Evolutionary conservation across 2,888 invertebrate genomes (phyloP).

Genomic region (Bimastos eiseni): DNA sequence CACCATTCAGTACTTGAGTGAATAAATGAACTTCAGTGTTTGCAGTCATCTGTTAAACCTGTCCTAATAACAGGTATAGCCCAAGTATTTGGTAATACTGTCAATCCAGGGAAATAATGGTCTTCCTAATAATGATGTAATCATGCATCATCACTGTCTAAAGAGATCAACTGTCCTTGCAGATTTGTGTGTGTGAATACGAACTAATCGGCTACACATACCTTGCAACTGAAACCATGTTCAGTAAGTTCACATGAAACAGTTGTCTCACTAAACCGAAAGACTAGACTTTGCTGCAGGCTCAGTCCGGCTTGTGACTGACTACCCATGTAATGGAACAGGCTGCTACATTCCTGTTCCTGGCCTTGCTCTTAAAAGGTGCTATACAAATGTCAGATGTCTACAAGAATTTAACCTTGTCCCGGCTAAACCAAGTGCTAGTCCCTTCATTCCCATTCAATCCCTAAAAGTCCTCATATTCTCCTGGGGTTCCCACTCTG

Average conservation of each 20-base stretch:
- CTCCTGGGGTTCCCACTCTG: too few species aligned
- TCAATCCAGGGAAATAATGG: too few species aligned
- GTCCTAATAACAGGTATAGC: too few species aligned
- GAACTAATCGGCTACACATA: background rate
- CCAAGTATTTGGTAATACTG: too few species aligned
- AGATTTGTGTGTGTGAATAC: background rate
- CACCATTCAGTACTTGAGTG: too few species aligned
- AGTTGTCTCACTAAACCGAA: background rate
- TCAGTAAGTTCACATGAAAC: background rate
- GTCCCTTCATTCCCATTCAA: background rate
- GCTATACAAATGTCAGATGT: background rate
- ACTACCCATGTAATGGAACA: background rate
- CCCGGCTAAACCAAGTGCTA: background rate
- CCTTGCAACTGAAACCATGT: background rate
- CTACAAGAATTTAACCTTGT: background rate
- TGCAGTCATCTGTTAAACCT: too few species aligned
- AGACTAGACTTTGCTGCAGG: background rate
- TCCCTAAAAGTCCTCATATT: too few species aligned
- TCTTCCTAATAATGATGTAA: too few species aligned
- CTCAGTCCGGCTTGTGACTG: background rate
- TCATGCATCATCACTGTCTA: background rate
- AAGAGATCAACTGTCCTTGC: background rate
- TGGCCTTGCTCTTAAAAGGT: background rate
- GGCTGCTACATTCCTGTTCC: background rate
- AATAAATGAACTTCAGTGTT: too few species aligned